These are phyloP conservation scores for Ischnus inquisitorius DNA, from an alignment of 2,888 invertebrate species.

Conservation along the genomic window DNA sequence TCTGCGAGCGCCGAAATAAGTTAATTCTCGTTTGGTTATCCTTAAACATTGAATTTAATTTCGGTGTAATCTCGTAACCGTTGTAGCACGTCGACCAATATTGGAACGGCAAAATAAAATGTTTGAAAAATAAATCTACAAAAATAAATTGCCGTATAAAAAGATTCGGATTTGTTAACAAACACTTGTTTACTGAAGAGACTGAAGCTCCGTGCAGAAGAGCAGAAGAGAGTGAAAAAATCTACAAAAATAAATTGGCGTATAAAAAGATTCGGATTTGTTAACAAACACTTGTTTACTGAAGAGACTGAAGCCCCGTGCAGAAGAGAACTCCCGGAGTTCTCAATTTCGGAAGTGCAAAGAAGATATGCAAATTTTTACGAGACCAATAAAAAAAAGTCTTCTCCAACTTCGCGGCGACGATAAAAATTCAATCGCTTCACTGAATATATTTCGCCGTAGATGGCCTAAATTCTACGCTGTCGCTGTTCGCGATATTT, in stretches of 20 bases:
- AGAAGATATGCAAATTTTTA: neutral
- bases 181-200: no score
- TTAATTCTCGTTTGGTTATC: no score
- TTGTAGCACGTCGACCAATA: no score
- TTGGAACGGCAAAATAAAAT: no score
- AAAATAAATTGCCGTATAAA: neutral
- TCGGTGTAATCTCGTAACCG: no score
- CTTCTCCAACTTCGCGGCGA: neutral
- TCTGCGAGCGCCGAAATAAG: no score
- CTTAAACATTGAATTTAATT: no score
- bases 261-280: neutral
- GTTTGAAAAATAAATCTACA: no score
- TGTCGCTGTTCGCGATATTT: constrained; percentile 18
- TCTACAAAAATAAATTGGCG: no score
- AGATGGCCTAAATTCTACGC: constrained; percentile 14
- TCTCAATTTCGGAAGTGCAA: neutral
- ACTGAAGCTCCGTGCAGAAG: neutral
- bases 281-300: neutral
- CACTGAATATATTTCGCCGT: neutral
- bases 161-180: neutral
- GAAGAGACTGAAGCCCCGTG: no score
- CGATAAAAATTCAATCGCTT: neutral
- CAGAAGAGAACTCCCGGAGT: neutral
- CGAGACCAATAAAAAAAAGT: neutral
- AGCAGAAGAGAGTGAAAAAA: no score